phyloP scores from a whole-genome alignment of 2,113 vertebrate genomes.

The Micronisus gabar region DNA sequence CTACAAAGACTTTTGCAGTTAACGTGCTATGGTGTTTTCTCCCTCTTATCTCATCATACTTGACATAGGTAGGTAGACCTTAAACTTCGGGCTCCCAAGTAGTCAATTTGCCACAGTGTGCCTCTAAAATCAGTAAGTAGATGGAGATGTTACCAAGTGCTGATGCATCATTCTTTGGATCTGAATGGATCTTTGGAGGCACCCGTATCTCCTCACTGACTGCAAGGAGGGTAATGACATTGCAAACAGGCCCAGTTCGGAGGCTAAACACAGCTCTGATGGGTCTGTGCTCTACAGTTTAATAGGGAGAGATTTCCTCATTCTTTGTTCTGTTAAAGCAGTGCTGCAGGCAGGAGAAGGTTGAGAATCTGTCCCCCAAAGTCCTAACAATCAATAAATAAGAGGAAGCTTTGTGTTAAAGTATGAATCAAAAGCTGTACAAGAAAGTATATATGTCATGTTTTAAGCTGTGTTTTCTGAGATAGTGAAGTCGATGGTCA shows the following conservation, averaged over 20 bases:
- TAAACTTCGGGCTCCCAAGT: background rate
- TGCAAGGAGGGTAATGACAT: background rate
- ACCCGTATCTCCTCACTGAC: background rate
- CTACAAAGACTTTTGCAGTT: background rate
- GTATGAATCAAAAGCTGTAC: background rate
- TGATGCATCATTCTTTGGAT: background rate
- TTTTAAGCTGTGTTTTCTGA: conserved; percentile 8
- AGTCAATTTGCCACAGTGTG: background rate
- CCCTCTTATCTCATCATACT: background rate
- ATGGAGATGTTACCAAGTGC: background rate
- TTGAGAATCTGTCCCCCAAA: background rate
- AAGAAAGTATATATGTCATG: background rate
- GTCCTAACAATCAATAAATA: background rate
- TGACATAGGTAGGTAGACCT: background rate
- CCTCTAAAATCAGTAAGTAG: background rate
- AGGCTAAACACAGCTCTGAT: background rate
- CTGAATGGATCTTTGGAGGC: background rate
- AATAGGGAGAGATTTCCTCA: background rate
- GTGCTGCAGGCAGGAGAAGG: background rate
- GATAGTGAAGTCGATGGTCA: background rate
- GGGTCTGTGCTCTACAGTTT: background rate
- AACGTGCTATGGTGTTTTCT: background rate
- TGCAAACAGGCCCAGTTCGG: background rate
- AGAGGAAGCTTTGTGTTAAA: background rate
- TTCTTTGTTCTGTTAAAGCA: background rate